Evolutionary conservation across 2,113 vertebrate genomes (phyloP).

Genomic region (Romanogobio albipinnatus): DNA sequence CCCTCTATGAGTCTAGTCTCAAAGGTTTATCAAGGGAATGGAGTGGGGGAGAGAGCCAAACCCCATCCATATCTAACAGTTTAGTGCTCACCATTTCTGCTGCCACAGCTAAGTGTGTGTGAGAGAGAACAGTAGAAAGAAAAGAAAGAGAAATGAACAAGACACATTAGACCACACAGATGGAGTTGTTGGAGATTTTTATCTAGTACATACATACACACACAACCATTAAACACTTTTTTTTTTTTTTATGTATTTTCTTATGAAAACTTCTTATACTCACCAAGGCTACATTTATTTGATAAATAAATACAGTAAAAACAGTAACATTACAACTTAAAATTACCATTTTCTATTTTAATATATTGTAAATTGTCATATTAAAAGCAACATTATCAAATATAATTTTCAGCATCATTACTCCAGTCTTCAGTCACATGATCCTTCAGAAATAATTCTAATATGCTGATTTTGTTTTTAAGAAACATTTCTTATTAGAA

Average conservation of each 20-base stretch:
- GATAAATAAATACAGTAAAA: no score
- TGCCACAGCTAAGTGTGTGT: not conserved
- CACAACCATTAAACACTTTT: no score
- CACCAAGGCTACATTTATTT: no score
- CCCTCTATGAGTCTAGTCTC: not conserved
- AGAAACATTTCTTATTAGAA: not conserved
- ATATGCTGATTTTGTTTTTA: not conserved
- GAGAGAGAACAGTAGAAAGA: not conserved
- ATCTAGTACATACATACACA: not conserved
- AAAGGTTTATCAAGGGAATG: not conserved
- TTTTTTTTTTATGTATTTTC: no score
- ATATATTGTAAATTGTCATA: no score
- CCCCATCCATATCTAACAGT: not conserved
- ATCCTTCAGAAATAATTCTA: not conserved
- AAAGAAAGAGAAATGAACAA: not conserved
- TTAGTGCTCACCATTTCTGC: constrained; percentile 18
- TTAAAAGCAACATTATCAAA: no score
- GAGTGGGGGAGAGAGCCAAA: not conserved
- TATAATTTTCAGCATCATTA: no score
- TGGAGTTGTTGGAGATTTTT: not conserved
- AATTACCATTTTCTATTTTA: no score
- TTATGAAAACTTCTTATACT: no score
- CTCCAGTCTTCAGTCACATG: not conserved
- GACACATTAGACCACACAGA: not conserved
- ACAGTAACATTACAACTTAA: no score